These are phyloP conservation scores for Alectura lathami DNA, from an alignment of 2,113 vertebrate genomes.

Conservation along the genomic window DNA sequence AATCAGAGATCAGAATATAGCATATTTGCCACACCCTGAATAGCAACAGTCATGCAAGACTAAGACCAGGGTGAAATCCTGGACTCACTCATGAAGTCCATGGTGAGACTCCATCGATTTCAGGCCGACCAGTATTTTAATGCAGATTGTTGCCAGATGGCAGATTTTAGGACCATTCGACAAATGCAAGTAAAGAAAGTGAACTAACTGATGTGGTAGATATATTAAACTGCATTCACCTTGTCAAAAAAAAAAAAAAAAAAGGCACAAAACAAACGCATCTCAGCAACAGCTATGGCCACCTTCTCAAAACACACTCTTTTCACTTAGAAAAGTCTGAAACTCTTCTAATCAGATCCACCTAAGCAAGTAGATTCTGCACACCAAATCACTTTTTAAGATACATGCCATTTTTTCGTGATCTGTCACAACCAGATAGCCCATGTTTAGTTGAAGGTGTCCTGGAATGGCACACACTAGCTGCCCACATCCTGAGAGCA, in stretches of 20 bases:
- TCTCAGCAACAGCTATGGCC: background rate
- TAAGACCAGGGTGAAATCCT: background rate
- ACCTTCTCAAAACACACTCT: background rate
- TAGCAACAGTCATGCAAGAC: conserved; percentile 18
- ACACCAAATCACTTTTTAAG: background rate
- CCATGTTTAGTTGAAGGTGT: background rate
- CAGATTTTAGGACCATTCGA: background rate
- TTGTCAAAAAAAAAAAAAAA: background rate
- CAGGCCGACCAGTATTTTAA: background rate
- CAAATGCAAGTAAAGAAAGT: background rate
- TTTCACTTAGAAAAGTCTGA: background rate
- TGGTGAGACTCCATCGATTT: conserved; percentile 26
- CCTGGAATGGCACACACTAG: background rate
- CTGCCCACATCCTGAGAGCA: background rate
- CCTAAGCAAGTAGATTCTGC: background rate
- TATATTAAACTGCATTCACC: background rate
- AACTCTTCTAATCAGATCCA: background rate
- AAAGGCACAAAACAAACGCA: rapidly evolving
- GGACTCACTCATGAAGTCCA: background rate
- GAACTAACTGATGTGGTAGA: background rate
- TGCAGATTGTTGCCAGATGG: conserved; percentile 42
- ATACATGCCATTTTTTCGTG: background rate
- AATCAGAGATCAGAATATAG: conserved; percentile 32
- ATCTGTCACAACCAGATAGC: background rate
- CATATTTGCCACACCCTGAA: conserved; percentile 35